Evolutionary conservation across 1,140 invertebrate genomes (phyloP), one percentile per base, ranked within the genome.

Genomic region (Geopemphigus sp.): DNA sequence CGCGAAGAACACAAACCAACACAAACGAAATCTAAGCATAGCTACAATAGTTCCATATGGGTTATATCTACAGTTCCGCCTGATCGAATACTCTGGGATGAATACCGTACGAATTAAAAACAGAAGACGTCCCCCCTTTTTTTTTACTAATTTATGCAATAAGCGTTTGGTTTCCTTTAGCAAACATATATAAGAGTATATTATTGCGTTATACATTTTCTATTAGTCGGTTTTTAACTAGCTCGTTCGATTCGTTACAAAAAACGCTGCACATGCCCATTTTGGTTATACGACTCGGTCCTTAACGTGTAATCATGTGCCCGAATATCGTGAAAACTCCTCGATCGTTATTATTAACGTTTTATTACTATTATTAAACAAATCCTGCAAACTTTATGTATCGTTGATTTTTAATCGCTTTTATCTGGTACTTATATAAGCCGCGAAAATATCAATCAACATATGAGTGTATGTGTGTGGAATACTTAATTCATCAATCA

Each of bases 221-320:
- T 47, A 68, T n/a, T 45, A 26, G 39, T 14, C 39, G 39, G 66
- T 47, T 68, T 50, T 50, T 68, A 45, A 45, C 45, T 2, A 47
- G 22, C 22, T n/a, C 39, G 22, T 50, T 68, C 1, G 39, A n/a
- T 47, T 17, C 8, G 32, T 39, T 39, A 39, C 50, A 24, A 14
- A 3, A 47, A 17, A 68, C 66, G 19, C 53, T 39, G n/a, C 66
- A 26, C 66, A 50, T 50, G 66, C 66, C 66, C 66, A 17, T 68
- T 68, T 68, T 26, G 22, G 66, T 50, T 22, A 50, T 45, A 47
- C 19, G 32, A 39, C 32, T 3, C 47, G 47, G 47, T 50, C 47
- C 2, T 5, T 50, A 68, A 68, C 66, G 45, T 50, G n/a, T 47
- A 47, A 68, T 68, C 45, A 68, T 68, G 64, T 12, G n/a, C 39